Evolutionary conservation across 2,888 invertebrate species (phyloP).

Genomic region (Dendrolimus pini): DNA sequence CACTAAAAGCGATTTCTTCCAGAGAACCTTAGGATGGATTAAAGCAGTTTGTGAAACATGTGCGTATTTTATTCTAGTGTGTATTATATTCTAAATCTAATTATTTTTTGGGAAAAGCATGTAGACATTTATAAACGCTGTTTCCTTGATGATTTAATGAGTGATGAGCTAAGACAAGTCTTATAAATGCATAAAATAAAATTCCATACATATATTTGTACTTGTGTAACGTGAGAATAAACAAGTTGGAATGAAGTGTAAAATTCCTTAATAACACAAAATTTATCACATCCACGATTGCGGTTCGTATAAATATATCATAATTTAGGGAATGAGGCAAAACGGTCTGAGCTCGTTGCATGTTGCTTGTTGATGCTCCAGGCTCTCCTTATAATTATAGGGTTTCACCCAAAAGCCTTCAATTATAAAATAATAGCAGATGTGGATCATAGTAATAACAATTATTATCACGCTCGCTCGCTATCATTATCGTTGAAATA

Average conservation of each 20-base stretch:
- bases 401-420: slow-evolving; percentile 74
- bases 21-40: too few species aligned
- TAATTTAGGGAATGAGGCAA: slow-evolving; percentile 61
- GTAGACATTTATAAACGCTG: too few species aligned
- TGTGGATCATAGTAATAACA: slow-evolving; percentile 76
- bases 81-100: too few species aligned
- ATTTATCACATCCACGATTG: slow-evolving; percentile 31
- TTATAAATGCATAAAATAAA: too few species aligned
- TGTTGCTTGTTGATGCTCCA: slow-evolving; percentile 58
- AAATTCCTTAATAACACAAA: slow-evolving; percentile 19
- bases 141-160: too few species aligned
- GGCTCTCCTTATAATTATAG: slow-evolving; percentile 74
- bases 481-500: slow-evolving; percentile 73
- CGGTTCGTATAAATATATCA: slow-evolving; percentile 51
- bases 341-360: slow-evolving; percentile 63
- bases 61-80: too few species aligned
- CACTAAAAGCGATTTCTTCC: too few species aligned
- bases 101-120: too few species aligned
- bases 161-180: too few species aligned
- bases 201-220: too few species aligned
- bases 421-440: slow-evolving; percentile 77
- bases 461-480: slow-evolving; percentile 73
- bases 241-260: slow-evolving; percentile 13
- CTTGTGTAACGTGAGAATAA: too few species aligned
- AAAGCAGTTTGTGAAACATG: too few species aligned